A percentile compares a stretch with the other conserved stretches of the same genome.
phyloP scores from a whole-genome alignment of 2,888 invertebrate species.

The Podabrus alpinus region DNA sequence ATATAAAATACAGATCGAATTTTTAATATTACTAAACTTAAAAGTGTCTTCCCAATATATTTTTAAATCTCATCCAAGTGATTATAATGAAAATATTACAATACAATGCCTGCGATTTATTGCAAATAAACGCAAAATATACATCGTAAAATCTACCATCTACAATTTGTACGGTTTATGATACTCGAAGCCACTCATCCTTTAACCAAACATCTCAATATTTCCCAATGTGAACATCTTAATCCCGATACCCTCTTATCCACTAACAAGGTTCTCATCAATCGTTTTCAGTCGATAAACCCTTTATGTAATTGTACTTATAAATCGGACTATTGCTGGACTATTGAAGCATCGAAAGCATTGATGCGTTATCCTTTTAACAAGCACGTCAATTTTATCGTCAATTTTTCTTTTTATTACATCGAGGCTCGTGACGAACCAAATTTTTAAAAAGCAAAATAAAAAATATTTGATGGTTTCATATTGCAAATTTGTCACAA shows the following conservation, averaged over 20 bases:
- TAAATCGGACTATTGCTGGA: conserved; percentile 31
- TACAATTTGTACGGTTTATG: conserved; percentile 5
- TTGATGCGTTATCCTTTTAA: conserved; percentile 31
- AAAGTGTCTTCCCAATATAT: not conserved
- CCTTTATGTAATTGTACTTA: conserved; percentile 36
- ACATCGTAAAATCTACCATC: not conserved
- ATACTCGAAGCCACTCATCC: conserved; percentile 20
- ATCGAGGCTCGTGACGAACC: not conserved
- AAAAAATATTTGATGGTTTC: not conserved
- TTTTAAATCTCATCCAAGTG: not conserved
- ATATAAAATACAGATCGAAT: not conserved
- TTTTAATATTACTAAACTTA: not conserved
- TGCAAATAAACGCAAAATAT: not conserved
- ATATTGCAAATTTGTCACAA: not conserved
- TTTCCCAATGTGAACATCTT: conserved; percentile 32
- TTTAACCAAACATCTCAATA: conserved; percentile 31
- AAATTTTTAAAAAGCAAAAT: not conserved
- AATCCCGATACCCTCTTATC: conserved; percentile 29
- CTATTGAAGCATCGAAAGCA: conserved; percentile 28
- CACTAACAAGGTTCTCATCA: conserved; percentile 38
- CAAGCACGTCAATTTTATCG: conserved; percentile 29
- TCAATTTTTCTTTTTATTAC: conserved; percentile 10
- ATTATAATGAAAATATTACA: not conserved
- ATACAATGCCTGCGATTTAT: not conserved
- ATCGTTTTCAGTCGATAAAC: conserved; percentile 39